phyloP scores from a whole-genome alignment of 2,113 vertebrate genomes.

The Crotalus tigris region DNA sequence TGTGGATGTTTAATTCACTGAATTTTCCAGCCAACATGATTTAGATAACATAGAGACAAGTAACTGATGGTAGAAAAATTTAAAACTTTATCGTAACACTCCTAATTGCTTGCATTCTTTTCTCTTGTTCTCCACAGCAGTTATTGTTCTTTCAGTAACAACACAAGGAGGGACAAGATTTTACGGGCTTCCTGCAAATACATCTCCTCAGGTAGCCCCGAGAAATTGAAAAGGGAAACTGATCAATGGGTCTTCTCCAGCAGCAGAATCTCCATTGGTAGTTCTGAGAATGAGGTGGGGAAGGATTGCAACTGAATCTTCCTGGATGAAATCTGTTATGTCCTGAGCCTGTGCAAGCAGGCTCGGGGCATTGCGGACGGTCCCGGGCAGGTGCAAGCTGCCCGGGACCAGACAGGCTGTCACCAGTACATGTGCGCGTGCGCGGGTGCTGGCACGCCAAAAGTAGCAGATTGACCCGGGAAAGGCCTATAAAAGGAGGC shows the following conservation, averaged over 20 bases:
- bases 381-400: too few relatives aligned
- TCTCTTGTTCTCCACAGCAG: not conserved
- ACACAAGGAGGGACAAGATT: not conserved
- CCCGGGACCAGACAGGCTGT: too few relatives aligned
- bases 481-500: too few relatives aligned
- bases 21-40: not conserved
- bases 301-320: not conserved
- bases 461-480: too few relatives aligned
- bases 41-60: not conserved
- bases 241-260: not conserved
- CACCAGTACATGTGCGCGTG: too few relatives aligned
- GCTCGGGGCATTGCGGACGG: too few relatives aligned
- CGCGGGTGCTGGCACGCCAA: too few relatives aligned
- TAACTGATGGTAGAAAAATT: not conserved
- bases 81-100: not conserved
- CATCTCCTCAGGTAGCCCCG: accelerated
- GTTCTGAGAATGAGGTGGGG: not conserved
- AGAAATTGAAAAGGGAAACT: not conserved
- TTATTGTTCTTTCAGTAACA: not conserved
- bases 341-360: too few relatives aligned
- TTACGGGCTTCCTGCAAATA: not conserved
- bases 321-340: too few relatives aligned
- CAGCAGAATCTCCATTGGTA: not conserved
- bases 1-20: not conserved
- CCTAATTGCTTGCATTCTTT: not conserved